Base-by-base conservation (phyloP, 2,888 invertebrate genomes). In the Drosophila setosimentum region DNA sequence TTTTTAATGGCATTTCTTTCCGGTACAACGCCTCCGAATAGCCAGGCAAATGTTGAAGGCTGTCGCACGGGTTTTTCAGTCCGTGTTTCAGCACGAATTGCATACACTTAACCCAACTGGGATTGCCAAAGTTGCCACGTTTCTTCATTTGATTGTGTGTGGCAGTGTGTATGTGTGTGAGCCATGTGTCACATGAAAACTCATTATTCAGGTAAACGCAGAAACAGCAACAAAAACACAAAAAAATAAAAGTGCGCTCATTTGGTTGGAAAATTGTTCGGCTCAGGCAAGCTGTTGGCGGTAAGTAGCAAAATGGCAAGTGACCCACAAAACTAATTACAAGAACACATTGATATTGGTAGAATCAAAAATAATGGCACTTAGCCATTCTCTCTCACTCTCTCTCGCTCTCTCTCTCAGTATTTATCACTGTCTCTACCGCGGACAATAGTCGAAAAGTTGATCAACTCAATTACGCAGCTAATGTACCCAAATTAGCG, bases 1-100 rank as follows among this genome's bases (percentile, higher is more conserved):
- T 83, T 89, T 86, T 86, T 87, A 86, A 86, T 86, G 86, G 84
- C 87, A 86, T 86, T 86, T 87, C 87, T 89, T 86, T 86, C 78
- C 84, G 86, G 84, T 87, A 87, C 87, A 66, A 87, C 87, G 86
- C 86, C 82, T 87, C 62, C 80, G 89, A 87, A 89, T 87, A 73
- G 83, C 76, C 78, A 80, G 75, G 64, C 73, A 73, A 70, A 76
- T 68, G 78, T 69, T 80, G 66, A 82, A 87, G 83, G 80, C 86
- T 76, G 76, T 79, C 78, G 82, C 73, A 58, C 55, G 61, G 57
- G 29, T 68, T 64, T 53, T 45, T 24, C 24, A 45, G 16, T 16
- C 8, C 16, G 8, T 24, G 4, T 45, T 45, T 74, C 68, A 72
- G 63, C 49, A 62, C 64, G 69, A 80, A 65, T 74, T 81, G 82